Percentiles rank a stretch among this genome's conserved stretches.
Evolutionary conservation across 2,888 invertebrate genomes (phyloP).

Genomic region (Clanis bilineata): DNA sequence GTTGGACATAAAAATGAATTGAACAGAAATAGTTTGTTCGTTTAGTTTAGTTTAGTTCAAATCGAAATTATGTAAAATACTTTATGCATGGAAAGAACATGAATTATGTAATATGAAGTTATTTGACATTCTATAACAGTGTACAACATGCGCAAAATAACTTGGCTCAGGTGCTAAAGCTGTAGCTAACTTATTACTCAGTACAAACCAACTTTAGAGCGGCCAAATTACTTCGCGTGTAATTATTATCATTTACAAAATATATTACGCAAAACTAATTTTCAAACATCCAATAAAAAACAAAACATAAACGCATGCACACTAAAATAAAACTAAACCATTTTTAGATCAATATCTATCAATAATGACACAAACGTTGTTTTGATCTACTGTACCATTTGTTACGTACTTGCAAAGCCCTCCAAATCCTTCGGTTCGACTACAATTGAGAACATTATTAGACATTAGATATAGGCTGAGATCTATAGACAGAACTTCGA

Average conservation of each 20-base stretch:
- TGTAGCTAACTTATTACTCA: too few relatives aligned
- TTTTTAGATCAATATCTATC: not conserved
- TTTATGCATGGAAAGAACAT: too few relatives aligned
- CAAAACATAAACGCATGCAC: conserved; percentile 38
- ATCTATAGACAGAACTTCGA: too few relatives aligned
- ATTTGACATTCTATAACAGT: not conserved
- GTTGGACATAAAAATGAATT: too few relatives aligned
- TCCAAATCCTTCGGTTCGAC: conserved; percentile 90
- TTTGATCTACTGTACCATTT: conserved; percentile 12
- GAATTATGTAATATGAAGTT: not conserved
- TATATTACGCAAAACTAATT: too few relatives aligned
- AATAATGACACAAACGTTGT: conserved; percentile 17
- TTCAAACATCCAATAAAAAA: not conserved
- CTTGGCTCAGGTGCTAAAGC: too few relatives aligned
- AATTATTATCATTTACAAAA: too few relatives aligned
- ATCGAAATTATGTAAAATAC: too few relatives aligned
- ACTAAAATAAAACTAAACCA: conserved; percentile 29
- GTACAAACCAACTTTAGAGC: too few relatives aligned
- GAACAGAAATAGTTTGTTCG: too few relatives aligned
- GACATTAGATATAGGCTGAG: conserved; percentile 37
- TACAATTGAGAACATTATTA: conserved; percentile 61
- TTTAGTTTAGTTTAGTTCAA: too few relatives aligned
- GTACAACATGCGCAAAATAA: not conserved
- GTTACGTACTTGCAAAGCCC: conserved; percentile 88
- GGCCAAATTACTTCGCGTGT: too few relatives aligned